Conservation (phyloP, 2,113 vertebrate genomes). For the Oncorhynchus kisutch region DNA sequence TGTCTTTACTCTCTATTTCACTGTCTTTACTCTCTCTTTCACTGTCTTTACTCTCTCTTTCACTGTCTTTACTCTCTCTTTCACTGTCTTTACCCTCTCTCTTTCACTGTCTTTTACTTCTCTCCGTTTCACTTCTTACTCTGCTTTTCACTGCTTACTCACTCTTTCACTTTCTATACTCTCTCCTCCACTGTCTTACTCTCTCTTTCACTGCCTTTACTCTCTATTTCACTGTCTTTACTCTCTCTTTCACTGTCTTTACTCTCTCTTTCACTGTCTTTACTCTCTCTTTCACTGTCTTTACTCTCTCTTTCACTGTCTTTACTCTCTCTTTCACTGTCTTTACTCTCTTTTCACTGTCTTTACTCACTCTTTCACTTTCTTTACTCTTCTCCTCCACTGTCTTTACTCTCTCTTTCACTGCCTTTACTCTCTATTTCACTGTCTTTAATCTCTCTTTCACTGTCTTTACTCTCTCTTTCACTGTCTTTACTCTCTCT, state of each 20-base stretch:
- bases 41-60: no score
- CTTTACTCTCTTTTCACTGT: background rate
- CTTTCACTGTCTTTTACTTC: no score
- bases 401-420: background rate
- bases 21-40: no score
- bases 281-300: background rate
- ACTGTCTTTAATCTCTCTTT: background rate
- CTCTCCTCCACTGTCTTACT: background rate
- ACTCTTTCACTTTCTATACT: background rate
- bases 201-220: background rate
- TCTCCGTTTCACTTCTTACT: no score
- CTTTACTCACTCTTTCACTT: background rate
- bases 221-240: background rate
- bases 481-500: background rate
- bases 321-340: slow-evolving; percentile 6
- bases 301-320: background rate
- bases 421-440: background rate
- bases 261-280: background rate
- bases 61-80: no score
- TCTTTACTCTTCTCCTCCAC: background rate
- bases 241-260: slow-evolving; percentile 2
- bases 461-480: slow-evolving; percentile 8
- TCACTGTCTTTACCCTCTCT: no score
- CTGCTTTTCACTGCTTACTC: background rate
- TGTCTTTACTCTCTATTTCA: no score